These are phyloP conservation scores for Neodon shergylaensis DNA, from an alignment of 2,113 vertebrate genomes.

Conservation along the genomic window DNA sequence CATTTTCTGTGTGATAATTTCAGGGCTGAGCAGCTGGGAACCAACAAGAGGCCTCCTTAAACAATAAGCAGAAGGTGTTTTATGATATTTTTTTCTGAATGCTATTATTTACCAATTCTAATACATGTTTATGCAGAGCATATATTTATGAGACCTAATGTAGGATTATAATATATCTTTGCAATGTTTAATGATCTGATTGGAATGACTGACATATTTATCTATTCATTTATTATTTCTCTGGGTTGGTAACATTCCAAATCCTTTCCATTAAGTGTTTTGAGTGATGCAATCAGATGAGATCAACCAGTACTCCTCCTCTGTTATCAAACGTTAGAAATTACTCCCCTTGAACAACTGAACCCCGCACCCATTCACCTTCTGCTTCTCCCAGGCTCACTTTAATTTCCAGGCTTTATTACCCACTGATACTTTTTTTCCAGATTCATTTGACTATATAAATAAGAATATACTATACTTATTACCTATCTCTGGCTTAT, in stretches of 20 bases:
- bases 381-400: background rate
- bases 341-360: background rate
- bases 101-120: background rate
- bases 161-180: background rate
- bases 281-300: background rate
- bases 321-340: background rate
- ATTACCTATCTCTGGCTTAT: background rate
- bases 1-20: too few relatives aligned
- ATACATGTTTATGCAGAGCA: background rate
- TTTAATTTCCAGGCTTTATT: background rate
- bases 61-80: background rate
- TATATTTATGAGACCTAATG: background rate
- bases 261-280: background rate
- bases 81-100: background rate
- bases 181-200: background rate
- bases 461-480: background rate
- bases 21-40: too few relatives aligned
- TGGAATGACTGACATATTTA: background rate
- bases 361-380: background rate
- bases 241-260: background rate
- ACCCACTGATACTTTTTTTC: background rate
- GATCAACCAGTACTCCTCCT: background rate
- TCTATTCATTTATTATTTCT: background rate
- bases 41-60: too few relatives aligned
- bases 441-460: background rate